Evolutionary conservation across 2,888 invertebrate species (phyloP).

Genomic region (Aromia moschata): DNA sequence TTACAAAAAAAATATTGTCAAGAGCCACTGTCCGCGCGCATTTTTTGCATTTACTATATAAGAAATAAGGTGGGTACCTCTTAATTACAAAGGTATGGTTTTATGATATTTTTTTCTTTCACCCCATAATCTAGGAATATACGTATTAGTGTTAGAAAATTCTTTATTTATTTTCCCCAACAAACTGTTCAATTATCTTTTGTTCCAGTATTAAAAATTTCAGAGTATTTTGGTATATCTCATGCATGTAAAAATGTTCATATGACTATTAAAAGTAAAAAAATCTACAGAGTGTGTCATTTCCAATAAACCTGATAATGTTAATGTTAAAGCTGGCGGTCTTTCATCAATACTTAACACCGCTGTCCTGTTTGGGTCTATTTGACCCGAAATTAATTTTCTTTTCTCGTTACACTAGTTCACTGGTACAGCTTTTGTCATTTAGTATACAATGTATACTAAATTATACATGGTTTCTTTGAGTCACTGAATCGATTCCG

Average conservation of each 20-base stretch:
- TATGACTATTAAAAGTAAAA: constrained; percentile 55
- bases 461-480: too few relatives aligned
- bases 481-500: too few relatives aligned
- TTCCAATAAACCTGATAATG: not conserved
- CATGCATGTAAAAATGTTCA: constrained; percentile 63
- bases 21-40: constrained; percentile 35
- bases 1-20: constrained; percentile 33
- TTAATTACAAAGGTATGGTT: constrained; percentile 50
- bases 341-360: too few relatives aligned
- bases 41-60: constrained; percentile 29
- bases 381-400: too few relatives aligned
- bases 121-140: constrained; percentile 46
- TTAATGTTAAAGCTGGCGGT: too few relatives aligned
- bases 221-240: constrained; percentile 58
- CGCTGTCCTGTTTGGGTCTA: too few relatives aligned
- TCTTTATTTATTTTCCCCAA: constrained; percentile 52
- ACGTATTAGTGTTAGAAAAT: constrained; percentile 47
- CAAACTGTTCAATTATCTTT: constrained; percentile 47
- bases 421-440: too few relatives aligned
- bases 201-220: constrained; percentile 50
- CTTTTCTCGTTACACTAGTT: too few relatives aligned
- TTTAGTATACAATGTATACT: too few relatives aligned
- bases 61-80: constrained; percentile 52
- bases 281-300: constrained; percentile 6
- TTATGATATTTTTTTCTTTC: constrained; percentile 47